Conservation (phyloP, 2,797 vertebrate genomes). For the Chelonia mydas region DNA sequence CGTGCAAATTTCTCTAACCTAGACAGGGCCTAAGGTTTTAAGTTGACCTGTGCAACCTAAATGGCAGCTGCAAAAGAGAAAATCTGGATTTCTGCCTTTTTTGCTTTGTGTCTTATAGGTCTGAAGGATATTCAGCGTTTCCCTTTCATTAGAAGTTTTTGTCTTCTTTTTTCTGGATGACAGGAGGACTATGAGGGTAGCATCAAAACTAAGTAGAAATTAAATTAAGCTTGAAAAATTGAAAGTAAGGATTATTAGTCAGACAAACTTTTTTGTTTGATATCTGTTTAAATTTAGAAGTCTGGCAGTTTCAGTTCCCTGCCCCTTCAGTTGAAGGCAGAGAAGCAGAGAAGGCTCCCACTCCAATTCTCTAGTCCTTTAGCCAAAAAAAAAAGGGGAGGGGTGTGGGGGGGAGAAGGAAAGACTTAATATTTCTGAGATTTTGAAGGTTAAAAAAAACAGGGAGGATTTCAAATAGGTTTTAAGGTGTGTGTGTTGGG, state of each 20-base stretch:
- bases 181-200: background rate
- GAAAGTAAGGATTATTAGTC: background rate
- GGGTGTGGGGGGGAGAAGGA: background rate
- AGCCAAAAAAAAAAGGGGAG: background rate
- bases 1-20: background rate
- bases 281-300: background rate
- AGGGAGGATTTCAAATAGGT: background rate
- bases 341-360: conserved; percentile 3
- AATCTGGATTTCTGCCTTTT: background rate
- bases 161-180: background rate
- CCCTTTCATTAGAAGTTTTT: background rate
- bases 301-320: background rate
- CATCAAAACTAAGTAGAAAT: background rate
- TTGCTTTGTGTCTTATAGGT: background rate
- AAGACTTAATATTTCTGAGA: background rate
- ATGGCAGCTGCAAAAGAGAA: background rate
- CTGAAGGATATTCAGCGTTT: background rate
- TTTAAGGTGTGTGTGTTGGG: background rate
- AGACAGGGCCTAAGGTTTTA: background rate
- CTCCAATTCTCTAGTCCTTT: background rate
- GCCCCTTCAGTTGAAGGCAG: background rate
- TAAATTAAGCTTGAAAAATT: background rate
- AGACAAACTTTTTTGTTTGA: background rate
- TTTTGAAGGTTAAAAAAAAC: background rate
- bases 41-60: background rate